Base-by-base conservation (phyloP, 2,113 vertebrate genomes). In the Equus przewalskii region DNA sequence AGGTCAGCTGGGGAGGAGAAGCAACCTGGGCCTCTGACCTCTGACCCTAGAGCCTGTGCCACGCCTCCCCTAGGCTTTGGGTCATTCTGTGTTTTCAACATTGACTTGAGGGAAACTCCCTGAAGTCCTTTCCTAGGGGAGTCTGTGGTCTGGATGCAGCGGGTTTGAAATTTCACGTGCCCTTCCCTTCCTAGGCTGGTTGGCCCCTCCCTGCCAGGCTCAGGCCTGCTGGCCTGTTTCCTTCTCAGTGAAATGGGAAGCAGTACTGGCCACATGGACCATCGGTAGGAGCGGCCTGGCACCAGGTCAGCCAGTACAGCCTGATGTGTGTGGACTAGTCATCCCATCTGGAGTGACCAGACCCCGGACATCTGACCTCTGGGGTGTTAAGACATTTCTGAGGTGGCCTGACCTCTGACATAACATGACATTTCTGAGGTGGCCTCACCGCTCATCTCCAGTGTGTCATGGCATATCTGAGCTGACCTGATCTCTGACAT, bases 101-200 rank as follows among this genome's bases (percentile, higher is more conserved):
- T 33, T 33, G 22, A 80, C 51, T 26, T 36, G 78, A 24, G 0
- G 1, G 51, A 22, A 14, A 36, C 10, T 5, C 18, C n/a, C 22
- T 15, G 54, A 22, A 14, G 22, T 60, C 14, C 54, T 60, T 22
- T 26, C 79, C 54, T 41, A 0, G 1, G 79, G 22, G 0, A 0
- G 11, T 54, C 36, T 58, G 78, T 58, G 54, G 54, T 54, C 12
- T 0, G 33, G 7, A 8, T 60, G 58, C 19, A 21, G 5, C 58
- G 22, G 58, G 58, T 21, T 22, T 22, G 58, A 60, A 22, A 60
- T 60, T 22, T 60, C 58, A 60, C 19, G 3, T 13, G 19, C 7
- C 54, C 12, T 56, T 11, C 54, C 21, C 7, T 4, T 4, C 51
- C 51, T 33, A 0, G 2, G 21, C 4, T 24, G 51, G 51, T 10